Base-by-base conservation (phyloP, 2,888 invertebrate genomes). In the Phyto melanocephala region DNA sequence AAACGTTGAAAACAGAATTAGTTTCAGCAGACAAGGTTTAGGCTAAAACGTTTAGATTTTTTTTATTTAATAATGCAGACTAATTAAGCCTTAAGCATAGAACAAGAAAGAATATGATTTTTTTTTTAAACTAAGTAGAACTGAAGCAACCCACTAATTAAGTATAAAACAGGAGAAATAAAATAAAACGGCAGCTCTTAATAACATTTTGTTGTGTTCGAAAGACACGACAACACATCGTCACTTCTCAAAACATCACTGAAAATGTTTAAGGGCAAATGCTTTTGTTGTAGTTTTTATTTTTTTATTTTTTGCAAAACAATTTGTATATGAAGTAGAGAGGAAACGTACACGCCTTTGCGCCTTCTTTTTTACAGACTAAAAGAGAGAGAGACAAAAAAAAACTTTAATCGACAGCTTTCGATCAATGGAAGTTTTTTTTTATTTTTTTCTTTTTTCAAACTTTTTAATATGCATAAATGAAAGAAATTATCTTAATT, bases 401-500 rank as follows among this genome's bases (percentile, higher is more conserved):
- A 28, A 28, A 15, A 68, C 72, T 67, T 2, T 75, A 79, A 79
- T 75, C 82, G 75, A 75, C 82, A 82, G 79, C 79, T 76, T 82
- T 79, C 75, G 65, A 82, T 82, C 79, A 71, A 71, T 67, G 70
- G 6, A 15, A 17, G 52, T 15, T 78, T 45, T 45, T 65, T 47
- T 35, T 37, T 17, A 11, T 37, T 67, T n/a, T n/a, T n/a, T n/a
- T n/a, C n/a, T n/a, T n/a, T n/a, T n/a, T n/a, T n/a, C n/a, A n/a
- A n/a, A 40, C 20, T 58, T 58, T 45, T 67, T 67, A 76, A 79
- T 71, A 65, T 79, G 71, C 79, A 79, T 79, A 82, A 82, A 79
- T 76, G 71, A 79, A 82, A 71, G 79, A 82, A 82, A 82, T 82
- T 82, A 82, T 82, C 82, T 79, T 79, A 82, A 82, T 82, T 82